Evolutionary conservation across 2,797 vertebrate species (phyloP).

Genomic region (Adrianichthys oophorus): DNA sequence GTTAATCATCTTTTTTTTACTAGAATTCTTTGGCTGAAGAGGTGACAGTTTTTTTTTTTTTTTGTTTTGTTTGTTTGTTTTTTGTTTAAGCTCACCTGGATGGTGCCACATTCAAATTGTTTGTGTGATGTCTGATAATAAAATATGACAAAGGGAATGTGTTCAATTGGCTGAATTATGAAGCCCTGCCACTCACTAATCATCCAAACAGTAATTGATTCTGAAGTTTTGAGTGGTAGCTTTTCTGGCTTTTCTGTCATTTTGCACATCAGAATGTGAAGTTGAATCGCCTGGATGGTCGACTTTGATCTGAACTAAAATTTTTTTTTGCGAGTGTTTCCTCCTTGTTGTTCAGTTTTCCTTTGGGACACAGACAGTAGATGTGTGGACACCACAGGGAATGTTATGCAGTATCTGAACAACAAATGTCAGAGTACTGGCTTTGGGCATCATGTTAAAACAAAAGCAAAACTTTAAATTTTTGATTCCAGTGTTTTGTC

Average conservation of each 20-base stretch:
- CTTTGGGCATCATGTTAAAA: conserved; percentile 37
- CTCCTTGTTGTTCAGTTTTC: conserved; percentile 5
- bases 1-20: too few relatives aligned
- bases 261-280: not conserved
- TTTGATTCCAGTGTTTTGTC: conserved; percentile 8
- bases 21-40: too few relatives aligned
- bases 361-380: conserved; percentile 25
- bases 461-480: conserved; percentile 25
- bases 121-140: too few relatives aligned
- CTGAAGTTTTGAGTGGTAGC: not conserved
- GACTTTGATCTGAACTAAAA: conserved; percentile 7
- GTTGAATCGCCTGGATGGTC: not conserved
- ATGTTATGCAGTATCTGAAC: conserved; percentile 26
- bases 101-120: too few relatives aligned
- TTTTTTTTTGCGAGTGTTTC: conserved; percentile 16
- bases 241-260: not conserved
- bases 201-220: not conserved
- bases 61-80: too few relatives aligned
- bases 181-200: too few relatives aligned
- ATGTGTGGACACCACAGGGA: conserved; percentile 31
- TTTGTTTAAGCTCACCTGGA: too few relatives aligned
- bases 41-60: too few relatives aligned
- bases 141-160: too few relatives aligned
- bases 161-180: too few relatives aligned
- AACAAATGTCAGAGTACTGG: conserved; percentile 34